Base-by-base conservation (phyloP, 2,888 invertebrate genomes). In the Tenthredo distinguenda region DNA sequence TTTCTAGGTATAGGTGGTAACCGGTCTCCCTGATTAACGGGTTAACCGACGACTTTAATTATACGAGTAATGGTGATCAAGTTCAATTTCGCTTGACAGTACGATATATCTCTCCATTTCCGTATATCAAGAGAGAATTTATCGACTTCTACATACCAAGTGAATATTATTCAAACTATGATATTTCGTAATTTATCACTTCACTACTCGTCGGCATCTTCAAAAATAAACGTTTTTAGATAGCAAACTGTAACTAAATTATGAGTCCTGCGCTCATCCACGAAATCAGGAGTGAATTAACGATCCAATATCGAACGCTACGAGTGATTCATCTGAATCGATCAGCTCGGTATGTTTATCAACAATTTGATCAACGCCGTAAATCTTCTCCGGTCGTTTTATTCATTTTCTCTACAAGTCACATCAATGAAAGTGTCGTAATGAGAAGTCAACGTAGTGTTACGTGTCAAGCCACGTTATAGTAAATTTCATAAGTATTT, bases 61-160 rank as follows among this genome's bases (percentile, higher is more conserved):
- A 81, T 40, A 81, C 81, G 40, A 62, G 81, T 62, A 58, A 81
- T 62, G 58, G 37, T 58, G 62, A 81, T 81, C 81, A 58, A 58
- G 62, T 81, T 81, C 81, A 81, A 81, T 81, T 62, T 40, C 58
- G 50, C 21, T 26, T 21, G 62, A 58, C 37, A 40, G 81, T 81
- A 62, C 81, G 81, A 81, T 81, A 62, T 62, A 81, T 81, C 62
- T 40, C 62, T 43, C 81, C 81, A 81, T 81, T 81, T 81, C 81
- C 81, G 58, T 81, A 81, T 62, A 50, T 31, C 34, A 21, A 34
- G 10, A 40, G 26, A 37, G 62, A 40, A 81, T 81, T 81, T 81
- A 81, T 81, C 81, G 81, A 12, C 12, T 40, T 40, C 1, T 74
- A 68, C 26, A 55, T 55, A 68, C 34, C 68, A 68, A 68, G 68